Evolutionary conservation across 2,888 invertebrate species (phyloP).

Genomic region (Unio pictorum): DNA sequence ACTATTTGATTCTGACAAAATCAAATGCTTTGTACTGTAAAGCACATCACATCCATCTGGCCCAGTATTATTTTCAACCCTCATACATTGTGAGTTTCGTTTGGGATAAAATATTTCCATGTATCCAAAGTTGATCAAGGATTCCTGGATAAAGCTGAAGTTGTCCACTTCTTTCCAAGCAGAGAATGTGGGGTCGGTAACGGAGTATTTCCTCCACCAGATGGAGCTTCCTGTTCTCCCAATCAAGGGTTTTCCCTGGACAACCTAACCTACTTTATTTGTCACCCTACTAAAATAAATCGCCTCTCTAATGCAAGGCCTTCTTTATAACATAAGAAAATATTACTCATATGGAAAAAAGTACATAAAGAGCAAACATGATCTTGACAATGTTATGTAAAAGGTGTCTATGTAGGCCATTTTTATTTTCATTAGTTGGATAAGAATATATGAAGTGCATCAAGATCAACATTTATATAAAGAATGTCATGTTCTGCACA

Average conservation of each 20-base stretch:
- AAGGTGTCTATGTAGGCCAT: too few relatives aligned
- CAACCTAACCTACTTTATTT: too few relatives aligned
- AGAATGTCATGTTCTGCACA: too few relatives aligned
- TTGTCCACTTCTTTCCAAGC: conserved; percentile 86
- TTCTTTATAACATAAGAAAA: too few relatives aligned
- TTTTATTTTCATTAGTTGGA: too few relatives aligned
- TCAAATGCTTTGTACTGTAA: conserved; percentile 78
- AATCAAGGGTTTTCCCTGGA: conserved; percentile 80
- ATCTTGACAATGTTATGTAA: too few relatives aligned
- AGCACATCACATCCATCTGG: conserved; percentile 87
- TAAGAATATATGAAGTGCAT: too few relatives aligned
- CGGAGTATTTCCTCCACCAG: conserved; percentile 82
- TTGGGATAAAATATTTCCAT: conserved; percentile 82
- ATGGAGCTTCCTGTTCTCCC: conserved; percentile 79
- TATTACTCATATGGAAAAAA: too few relatives aligned
- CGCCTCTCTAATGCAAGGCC: too few relatives aligned
- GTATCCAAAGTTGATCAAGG: conserved; percentile 79
- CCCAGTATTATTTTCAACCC: conserved; percentile 79
- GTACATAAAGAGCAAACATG: too few relatives aligned
- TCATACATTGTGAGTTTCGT: conserved; percentile 83
- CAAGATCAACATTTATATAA: too few relatives aligned
- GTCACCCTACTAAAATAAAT: too few relatives aligned
- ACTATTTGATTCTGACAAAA: conserved; percentile 72
- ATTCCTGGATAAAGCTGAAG: conserved; percentile 78
- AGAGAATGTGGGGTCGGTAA: conserved; percentile 81